Evolutionary conservation across 2,888 invertebrate species (phyloP).

Genomic region (Acanthosepion esculentum): DNA sequence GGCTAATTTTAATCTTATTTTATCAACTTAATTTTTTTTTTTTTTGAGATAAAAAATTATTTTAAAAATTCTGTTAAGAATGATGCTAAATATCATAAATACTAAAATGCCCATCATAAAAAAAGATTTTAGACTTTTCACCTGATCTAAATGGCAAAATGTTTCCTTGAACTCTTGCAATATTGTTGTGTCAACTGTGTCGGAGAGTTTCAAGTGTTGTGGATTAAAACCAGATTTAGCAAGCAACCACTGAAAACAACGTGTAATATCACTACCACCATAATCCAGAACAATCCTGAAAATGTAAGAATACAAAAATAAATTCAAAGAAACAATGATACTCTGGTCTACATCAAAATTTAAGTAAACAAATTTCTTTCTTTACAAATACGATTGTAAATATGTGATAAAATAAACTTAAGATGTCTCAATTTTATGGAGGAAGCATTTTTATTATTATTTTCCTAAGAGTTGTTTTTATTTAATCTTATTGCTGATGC

Average conservation of each 20-base stretch:
- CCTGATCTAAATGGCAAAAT: conserved; percentile 91
- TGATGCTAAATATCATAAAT: not conserved
- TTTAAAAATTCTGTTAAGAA: not conserved
- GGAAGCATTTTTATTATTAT: no score
- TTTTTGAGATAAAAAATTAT: no score
- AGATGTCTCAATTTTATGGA: no score
- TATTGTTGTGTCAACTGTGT: conserved; percentile 84
- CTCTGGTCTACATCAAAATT: no score
- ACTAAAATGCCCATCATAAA: not conserved
- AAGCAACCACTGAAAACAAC: conserved; percentile 89
- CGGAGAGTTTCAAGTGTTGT: conserved; percentile 78
- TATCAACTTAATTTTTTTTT: no score
- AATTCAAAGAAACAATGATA: no score
- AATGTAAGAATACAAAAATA: not conserved
- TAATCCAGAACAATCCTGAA: conserved; percentile 81
- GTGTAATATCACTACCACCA: conserved; percentile 93
- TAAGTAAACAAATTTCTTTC: no score
- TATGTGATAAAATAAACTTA: no score
- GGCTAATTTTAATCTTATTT: no score
- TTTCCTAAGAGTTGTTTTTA: no score
- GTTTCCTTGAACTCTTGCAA: conserved; percentile 90
- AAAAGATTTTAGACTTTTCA: conserved; percentile 54
- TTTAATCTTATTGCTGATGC: no score
- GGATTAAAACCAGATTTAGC: conserved; percentile 91
- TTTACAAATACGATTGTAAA: no score